Conservation (phyloP, 2,888 invertebrate species). For the Chymomyza amoena region DNA sequence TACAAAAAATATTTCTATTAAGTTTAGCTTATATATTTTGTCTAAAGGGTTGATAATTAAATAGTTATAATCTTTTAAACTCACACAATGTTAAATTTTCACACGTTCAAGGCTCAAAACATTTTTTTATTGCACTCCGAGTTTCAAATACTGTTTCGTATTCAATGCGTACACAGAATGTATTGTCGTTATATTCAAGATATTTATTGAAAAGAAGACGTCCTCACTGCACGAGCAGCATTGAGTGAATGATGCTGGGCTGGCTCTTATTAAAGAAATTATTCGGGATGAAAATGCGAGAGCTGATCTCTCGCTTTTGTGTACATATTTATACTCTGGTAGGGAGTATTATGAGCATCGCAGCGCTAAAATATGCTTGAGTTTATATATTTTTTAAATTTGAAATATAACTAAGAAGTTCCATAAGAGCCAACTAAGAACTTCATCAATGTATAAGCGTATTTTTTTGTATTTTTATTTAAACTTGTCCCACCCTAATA, state of each 20-base stretch:
- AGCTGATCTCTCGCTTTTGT: conserved; percentile 14
- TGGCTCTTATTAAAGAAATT: conserved; percentile 15
- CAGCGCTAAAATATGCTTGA: no score
- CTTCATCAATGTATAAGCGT: no score
- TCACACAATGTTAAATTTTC: neutral
- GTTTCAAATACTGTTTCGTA: neutral
- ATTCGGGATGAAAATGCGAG: conserved; percentile 5
- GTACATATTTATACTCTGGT: conserved; percentile 25
- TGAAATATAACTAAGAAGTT: no score
- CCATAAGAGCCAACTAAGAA: no score
- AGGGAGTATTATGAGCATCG: neutral
- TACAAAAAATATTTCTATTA: neutral
- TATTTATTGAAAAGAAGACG: conserved; percentile 24
- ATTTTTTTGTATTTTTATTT: no score
- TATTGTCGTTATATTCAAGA: neutral
- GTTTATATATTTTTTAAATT: no score
- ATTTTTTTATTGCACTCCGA: neutral
- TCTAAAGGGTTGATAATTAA: neutral
- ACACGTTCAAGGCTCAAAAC: neutral
- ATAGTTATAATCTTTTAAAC: neutral
- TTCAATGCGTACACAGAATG: neutral
- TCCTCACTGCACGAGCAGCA: conserved; percentile 58
- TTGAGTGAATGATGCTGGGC: conserved; percentile 59
- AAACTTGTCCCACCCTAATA: no score
- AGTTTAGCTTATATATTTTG: neutral